Conservation (phyloP, 2,113 vertebrate genomes). For the Calyptomena viridis region DNA sequence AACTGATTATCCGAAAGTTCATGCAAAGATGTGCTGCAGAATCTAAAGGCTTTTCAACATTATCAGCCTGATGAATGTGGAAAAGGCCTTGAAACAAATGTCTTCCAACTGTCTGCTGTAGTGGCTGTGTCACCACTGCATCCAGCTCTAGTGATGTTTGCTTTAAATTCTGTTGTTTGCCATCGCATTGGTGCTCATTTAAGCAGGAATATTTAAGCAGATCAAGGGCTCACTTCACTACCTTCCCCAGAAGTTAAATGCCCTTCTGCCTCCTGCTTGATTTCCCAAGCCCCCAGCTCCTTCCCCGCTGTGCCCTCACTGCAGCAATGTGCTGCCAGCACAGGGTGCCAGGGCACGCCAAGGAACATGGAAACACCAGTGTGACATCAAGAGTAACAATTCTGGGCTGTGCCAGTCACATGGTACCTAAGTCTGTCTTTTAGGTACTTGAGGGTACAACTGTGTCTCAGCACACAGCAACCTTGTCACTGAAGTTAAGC, state of each 20-base stretch:
- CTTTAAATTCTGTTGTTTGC: not conserved
- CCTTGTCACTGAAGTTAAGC: not conserved
- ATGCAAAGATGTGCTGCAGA: not conserved
- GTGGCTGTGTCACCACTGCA: not conserved
- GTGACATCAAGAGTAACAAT: not conserved
- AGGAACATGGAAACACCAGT: not conserved
- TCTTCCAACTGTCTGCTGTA: not conserved
- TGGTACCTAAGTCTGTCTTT: not conserved
- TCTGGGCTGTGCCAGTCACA: not conserved
- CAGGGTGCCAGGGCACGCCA: not conserved
- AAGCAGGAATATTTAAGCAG: not conserved
- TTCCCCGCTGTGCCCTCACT: not conserved
- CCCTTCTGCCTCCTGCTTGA: not conserved
- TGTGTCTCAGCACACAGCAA: not conserved
- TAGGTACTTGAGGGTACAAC: not conserved
- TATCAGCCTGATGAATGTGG: not conserved
- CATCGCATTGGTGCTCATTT: not conserved
- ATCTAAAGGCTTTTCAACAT: not conserved
- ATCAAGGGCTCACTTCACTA: not conserved
- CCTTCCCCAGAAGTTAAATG: not conserved
- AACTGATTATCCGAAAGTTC: not conserved
- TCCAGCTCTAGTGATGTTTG: not conserved
- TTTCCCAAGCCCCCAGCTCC: not conserved
- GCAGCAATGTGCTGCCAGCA: not conserved
- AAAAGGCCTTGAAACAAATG: not conserved